Base-by-base conservation (phyloP, 2,888 invertebrate genomes). In the Tineola bisselliella region DNA sequence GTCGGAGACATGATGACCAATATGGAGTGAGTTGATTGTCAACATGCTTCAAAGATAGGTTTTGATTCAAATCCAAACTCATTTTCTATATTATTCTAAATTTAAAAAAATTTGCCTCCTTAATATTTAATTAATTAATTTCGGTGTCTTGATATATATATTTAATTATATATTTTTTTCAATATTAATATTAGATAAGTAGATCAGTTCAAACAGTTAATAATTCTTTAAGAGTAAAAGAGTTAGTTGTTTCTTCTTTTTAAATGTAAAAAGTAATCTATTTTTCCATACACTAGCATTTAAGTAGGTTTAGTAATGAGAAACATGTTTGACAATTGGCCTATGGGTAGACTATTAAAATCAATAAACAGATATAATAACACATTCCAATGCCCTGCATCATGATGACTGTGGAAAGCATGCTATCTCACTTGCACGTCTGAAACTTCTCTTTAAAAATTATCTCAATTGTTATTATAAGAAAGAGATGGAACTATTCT, bases 51-150 rank as follows among this genome's bases (percentile, higher is more conserved):
- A 38, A 38, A 12, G 10, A 25, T 38, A 38, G 10, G 3, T 3
- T 38, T 3, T n/a, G 11, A 38, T 6, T 6, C 3, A 38, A 38
- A 38, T 38, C 38, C 10, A n/a, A n/a, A n/a, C n/a, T n/a, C n/a
- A n/a, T n/a, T n/a, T n/a, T n/a, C n/a, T n/a, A n/a, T n/a, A 44
- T 44, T n/a, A 48, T 48, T 48, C 48, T 48, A 48, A 48, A 54
- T 25, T 44, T 48, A 25, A 54, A 1, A 54, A 25, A 54, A 25
- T 12, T 54, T 54, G 54, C 54, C 18, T 54, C 48, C 25, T 54
- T 54, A 54, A 54, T 54, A 54, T 54, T 15, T 52, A 52, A 52
- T 44, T 12, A 54, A 54, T 54, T 54, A 54, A 54, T 54, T 54
- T 54, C 18, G 54, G 25, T 54, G 54, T 54, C 54, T 25, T 54